phyloP scores from a whole-genome alignment of 2,888 invertebrate species.

The Synanthedon myopaeformis region DNA sequence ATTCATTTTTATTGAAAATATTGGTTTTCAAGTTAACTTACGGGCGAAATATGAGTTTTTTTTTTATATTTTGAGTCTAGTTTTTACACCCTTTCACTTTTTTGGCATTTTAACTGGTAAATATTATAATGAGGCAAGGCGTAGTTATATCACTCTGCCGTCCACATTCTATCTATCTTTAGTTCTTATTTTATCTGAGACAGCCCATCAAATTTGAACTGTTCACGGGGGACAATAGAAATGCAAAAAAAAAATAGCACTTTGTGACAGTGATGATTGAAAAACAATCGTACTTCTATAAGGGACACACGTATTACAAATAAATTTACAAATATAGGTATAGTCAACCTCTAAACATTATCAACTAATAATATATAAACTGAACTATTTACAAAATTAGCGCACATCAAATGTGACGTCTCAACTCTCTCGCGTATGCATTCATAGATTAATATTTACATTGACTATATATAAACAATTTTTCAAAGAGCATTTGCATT shows the following conservation, averaged over 20 bases:
- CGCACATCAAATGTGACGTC: slow-evolving; percentile 46
- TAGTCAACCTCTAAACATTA: slow-evolving; percentile 52
- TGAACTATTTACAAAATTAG: slow-evolving; percentile 65
- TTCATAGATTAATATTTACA: slow-evolving; percentile 61
- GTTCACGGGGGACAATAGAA: slow-evolving; percentile 38
- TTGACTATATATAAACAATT: slow-evolving; percentile 59
- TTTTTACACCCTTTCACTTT: too few relatives aligned
- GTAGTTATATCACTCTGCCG: too few relatives aligned
- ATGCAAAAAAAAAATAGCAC: slow-evolving; percentile 51
- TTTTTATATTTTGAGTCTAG: too few relatives aligned
- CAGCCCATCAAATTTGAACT: slow-evolving; percentile 52
- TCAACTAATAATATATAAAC: slow-evolving; percentile 50
- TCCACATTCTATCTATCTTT: too few relatives aligned
- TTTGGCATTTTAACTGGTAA: too few relatives aligned
- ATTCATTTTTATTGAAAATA: too few relatives aligned
- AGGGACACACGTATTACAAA: slow-evolving; percentile 60
- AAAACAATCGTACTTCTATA: slow-evolving; percentile 52
- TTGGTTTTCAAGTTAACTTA: too few relatives aligned
- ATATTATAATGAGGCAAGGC: too few relatives aligned
- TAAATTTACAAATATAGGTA: slow-evolving; percentile 56
- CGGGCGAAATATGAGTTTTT: too few relatives aligned
- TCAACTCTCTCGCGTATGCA: slow-evolving; percentile 37
- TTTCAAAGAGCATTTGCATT: slow-evolving; percentile 59
- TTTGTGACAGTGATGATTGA: slow-evolving; percentile 63
- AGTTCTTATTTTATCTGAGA: slow-evolving; percentile 10